Evolutionary conservation across 2,888 invertebrate genomes (phyloP).

Genomic region (Cotesia congregata): DNA sequence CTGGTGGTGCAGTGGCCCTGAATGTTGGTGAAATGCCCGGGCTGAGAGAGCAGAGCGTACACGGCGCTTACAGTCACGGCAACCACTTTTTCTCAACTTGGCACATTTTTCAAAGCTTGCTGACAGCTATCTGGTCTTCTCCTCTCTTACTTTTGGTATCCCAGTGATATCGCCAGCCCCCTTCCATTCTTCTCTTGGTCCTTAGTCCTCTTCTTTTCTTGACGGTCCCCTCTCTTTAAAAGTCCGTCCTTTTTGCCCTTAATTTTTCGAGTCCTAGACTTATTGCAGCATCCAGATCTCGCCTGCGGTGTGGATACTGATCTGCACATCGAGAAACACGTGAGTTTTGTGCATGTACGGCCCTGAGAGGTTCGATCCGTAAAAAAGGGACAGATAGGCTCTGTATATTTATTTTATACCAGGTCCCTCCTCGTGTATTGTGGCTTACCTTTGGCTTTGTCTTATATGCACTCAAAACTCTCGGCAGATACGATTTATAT

Average conservation of each 20-base stretch:
- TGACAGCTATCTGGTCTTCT: slow-evolving; percentile 60
- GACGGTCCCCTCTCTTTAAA: not conserved
- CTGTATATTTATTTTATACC: too few relatives aligned
- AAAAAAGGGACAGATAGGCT: too few relatives aligned
- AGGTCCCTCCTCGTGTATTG: not conserved
- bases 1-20: slow-evolving; percentile 23
- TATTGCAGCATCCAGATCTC: slow-evolving; percentile 29
- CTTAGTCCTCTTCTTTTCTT: slow-evolving; percentile 36
- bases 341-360: not conserved
- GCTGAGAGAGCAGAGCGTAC: slow-evolving; percentile 47
- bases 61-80: slow-evolving; percentile 60
- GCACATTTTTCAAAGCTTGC: slow-evolving; percentile 66
- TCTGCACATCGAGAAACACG: slow-evolving; percentile 7
- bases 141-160: slow-evolving; percentile 33
- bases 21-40: slow-evolving; percentile 22
- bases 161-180: slow-evolving; percentile 31
- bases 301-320: slow-evolving; percentile 36
- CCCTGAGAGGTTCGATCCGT: too few relatives aligned
- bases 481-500: not conserved
- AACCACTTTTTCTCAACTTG: slow-evolving; percentile 64
- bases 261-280: slow-evolving; percentile 22
- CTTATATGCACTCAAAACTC: slow-evolving; percentile 6
- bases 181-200: slow-evolving; percentile 10
- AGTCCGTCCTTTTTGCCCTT: slow-evolving; percentile 4
- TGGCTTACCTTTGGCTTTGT: slow-evolving; percentile 1